phyloP scores from a whole-genome alignment of 2,113 vertebrate species.

The Poicephalus meyeri region DNA sequence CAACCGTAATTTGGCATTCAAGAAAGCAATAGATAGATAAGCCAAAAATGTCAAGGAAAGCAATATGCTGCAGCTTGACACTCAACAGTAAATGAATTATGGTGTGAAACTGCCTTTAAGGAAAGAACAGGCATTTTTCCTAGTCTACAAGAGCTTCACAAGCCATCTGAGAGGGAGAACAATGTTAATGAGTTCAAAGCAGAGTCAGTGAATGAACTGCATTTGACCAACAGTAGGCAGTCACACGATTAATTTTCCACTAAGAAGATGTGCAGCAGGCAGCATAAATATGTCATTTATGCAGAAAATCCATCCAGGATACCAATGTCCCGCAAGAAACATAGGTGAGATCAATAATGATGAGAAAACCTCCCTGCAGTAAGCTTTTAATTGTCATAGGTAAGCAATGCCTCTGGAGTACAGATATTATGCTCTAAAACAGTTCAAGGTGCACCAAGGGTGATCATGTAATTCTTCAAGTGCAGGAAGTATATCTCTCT shows the following conservation, averaged over 20 bases:
- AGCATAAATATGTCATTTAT: accelerated
- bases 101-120: not conserved
- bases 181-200: not conserved
- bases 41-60: not conserved
- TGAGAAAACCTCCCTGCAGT: not conserved
- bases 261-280: not conserved
- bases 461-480: no score
- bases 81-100: not conserved
- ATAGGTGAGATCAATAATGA: not conserved
- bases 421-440: not conserved
- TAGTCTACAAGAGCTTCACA: not conserved
- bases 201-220: not conserved
- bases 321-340: not conserved
- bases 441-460: not conserved
- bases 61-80: not conserved
- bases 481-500: no score
- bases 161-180: not conserved
- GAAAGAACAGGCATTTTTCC: not conserved
- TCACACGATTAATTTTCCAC: not conserved
- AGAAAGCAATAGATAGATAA: not conserved
- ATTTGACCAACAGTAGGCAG: not conserved
- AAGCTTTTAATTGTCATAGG: not conserved
- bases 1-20: not conserved
- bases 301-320: not conserved
- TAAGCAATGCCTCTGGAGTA: not conserved